Base-by-base conservation (phyloP, 2,888 invertebrate species). In the Eutolmus rufibarbis region DNA sequence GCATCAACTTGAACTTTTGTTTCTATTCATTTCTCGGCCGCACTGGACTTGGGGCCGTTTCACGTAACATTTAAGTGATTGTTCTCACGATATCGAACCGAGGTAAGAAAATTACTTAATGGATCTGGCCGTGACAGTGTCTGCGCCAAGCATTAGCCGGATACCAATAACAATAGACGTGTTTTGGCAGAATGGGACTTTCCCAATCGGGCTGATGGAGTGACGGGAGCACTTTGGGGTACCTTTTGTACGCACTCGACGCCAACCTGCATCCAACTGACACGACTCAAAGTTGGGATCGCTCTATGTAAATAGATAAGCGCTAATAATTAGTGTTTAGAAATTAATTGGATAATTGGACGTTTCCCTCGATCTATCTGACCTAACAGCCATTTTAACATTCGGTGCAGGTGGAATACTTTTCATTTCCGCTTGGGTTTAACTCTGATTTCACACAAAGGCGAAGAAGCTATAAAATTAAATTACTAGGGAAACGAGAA, bases 101-200 rank as follows among this genome's bases (percentile, higher is more conserved):
- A 66, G 66, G 78, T 78, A 78, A 78, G 78, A 78, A 78, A 78
- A 78, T 78, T 78, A 78, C 78, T 78, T 78, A 78, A 78, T 78
- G 78, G 78, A 78, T 78, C 78, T 78, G 78, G 23, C 78, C 78
- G 43, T 78, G 78, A 78, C 78, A 78, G 78, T 78, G 78, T 78
- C 78, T 78, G 43, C 46, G 34, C 23, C 5, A 78, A n/a, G 78
- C 78, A 78, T 78, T 78, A 78, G 43, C 78, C 78, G 78, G 78
- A 78, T 43, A 9, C 40, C 43, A 12, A 19, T 78, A 46, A 40
- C 78, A 78, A 78, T 78, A 46, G 78, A 78, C 43, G 76, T 78
- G 78, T 46, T 78, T 78, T 46, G 23, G 23, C 28, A 78, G 78
- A 78, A 46, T 78, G 37, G 78, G 78, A 43, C 78, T 78, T 78